phyloP scores from a whole-genome alignment of 2,888 invertebrate species.

The Protophormia terraenovae region DNA sequence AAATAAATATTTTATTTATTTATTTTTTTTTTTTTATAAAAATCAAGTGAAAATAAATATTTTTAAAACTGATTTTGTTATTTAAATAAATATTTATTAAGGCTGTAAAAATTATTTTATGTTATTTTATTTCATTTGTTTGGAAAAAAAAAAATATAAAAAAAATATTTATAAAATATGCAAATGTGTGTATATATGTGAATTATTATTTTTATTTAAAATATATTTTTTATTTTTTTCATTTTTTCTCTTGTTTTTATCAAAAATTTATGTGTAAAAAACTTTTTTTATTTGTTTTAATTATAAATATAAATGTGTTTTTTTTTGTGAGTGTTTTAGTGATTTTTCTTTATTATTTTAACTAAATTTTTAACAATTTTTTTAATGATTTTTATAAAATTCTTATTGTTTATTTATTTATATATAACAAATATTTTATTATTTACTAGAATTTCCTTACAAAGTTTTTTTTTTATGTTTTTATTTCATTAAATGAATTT shows the following conservation, averaged over 20 bases:
- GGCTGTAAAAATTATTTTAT: neutral
- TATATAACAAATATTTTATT: slow-evolving; percentile 49
- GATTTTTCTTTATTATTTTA: slow-evolving; percentile 27
- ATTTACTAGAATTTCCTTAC: slow-evolving; percentile 28
- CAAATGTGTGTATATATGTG: neutral
- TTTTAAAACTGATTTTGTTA: neutral
- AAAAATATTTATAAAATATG: neutral
- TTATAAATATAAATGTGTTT: slow-evolving; percentile 38
- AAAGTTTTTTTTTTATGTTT: slow-evolving; percentile 36
- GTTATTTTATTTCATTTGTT: neutral
- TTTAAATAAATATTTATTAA: neutral
- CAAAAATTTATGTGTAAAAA: slow-evolving; percentile 66
- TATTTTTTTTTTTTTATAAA: slow-evolving; percentile 5
- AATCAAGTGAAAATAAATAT: neutral
- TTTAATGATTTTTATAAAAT: slow-evolving; percentile 57
- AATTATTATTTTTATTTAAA: slow-evolving; percentile 3
- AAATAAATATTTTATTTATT: slow-evolving; percentile 72
- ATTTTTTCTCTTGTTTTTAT: slow-evolving; percentile 38
- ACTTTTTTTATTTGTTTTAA: slow-evolving; percentile 43
- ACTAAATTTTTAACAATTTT: slow-evolving; percentile 51
- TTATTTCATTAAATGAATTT: slow-evolving; percentile 46
- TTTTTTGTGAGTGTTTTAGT: slow-evolving; percentile 35
- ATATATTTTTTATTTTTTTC: slow-evolving; percentile 1
- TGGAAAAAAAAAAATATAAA: neutral
- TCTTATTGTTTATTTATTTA: slow-evolving; percentile 42